Base-by-base conservation (phyloP, 2,797 vertebrate species). In the Cygnus olor region DNA sequence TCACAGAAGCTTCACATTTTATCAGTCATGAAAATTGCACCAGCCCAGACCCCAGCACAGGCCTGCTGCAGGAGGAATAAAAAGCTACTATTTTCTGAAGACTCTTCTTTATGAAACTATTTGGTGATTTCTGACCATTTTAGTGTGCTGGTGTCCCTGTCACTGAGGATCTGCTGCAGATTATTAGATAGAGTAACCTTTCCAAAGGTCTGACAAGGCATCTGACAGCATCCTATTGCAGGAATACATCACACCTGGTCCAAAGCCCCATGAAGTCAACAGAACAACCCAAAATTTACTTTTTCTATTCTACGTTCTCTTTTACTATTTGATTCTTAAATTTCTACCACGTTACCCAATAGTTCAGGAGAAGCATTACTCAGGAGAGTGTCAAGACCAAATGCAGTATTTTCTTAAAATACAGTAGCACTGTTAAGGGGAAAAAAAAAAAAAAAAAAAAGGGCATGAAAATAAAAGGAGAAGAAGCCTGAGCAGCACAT, bases 101-200 rank as follows among this genome's bases (percentile, higher is more conserved):
- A 10, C 10, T 77, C 7, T 54, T 77, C 49, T 57, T 45, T 71
- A 65, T 18, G 22, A 58, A 65, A 74, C 28, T 56, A 17, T 34
- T 51, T 12, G 18, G 40, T 71, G 47, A 71, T 61, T 68, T 71
- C 18, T 16, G 14, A 56, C 69, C 32, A 13, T 66, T 80, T 89
- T 27, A 40, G n/a, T 3, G 0, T 14, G 21, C 36, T 1, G 0
- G 12, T 17, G 36, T 49, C 34, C n/a, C 9, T 11, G 49, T 77
- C 54, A 32, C 1, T 0, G 45, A 86, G 36, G 61, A 69, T 49
- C 71, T 80, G 57, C 54, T 38, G 60, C 14, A 71, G 47, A 42
- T 73, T 79, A 34, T 36, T 56, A 64, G 25, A 71, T 49, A 21
- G 44, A 44, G 82, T 11, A 79, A 78, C 25, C 53, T 71, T 80